phyloP scores from a whole-genome alignment of 1,140 invertebrate genomes.

The Trialeurodes vaporariorum region DNA sequence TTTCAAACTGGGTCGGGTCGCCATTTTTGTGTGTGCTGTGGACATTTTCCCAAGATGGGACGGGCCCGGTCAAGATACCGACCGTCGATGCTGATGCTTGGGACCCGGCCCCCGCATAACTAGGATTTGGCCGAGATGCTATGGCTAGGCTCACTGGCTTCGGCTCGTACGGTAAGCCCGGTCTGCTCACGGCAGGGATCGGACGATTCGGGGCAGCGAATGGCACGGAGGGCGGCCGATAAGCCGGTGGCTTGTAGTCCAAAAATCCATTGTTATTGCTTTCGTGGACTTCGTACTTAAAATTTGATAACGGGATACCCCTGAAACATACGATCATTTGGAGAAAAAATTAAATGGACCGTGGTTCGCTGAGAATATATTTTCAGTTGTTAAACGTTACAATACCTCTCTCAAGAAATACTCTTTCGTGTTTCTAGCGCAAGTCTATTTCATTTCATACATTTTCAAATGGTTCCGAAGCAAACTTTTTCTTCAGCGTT shows the following conservation, averaged over 20 bases:
- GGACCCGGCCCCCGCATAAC: background rate
- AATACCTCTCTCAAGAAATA: too few relatives aligned
- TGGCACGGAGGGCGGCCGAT: background rate
- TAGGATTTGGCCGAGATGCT: background rate
- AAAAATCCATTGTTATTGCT: constrained; percentile 8
- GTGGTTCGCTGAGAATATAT: too few relatives aligned
- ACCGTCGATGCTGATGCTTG: constrained; percentile 11
- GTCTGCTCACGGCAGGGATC: constrained; percentile 8
- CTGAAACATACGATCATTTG: too few relatives aligned
- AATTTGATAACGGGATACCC: too few relatives aligned
- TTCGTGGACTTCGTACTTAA: constrained; percentile 5
- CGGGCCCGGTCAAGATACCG: constrained; percentile 32
- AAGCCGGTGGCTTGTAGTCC: background rate
- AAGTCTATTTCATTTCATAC: too few relatives aligned
- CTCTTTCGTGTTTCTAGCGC: too few relatives aligned
- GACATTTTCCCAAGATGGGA: constrained; percentile 37
- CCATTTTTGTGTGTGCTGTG: constrained; percentile 30
- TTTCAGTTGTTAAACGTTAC: too few relatives aligned
- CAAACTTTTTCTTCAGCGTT: too few relatives aligned
- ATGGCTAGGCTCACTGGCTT: too few relatives aligned
- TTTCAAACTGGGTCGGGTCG: constrained; percentile 33
- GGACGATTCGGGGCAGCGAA: constrained; percentile 5
- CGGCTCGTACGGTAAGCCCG: background rate
- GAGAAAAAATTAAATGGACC: too few relatives aligned
- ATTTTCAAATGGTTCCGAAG: too few relatives aligned